These are phyloP conservation scores for Drosophila eugracilis DNA, from an alignment of 1,140 invertebrate species.

Conservation along the genomic window DNA sequence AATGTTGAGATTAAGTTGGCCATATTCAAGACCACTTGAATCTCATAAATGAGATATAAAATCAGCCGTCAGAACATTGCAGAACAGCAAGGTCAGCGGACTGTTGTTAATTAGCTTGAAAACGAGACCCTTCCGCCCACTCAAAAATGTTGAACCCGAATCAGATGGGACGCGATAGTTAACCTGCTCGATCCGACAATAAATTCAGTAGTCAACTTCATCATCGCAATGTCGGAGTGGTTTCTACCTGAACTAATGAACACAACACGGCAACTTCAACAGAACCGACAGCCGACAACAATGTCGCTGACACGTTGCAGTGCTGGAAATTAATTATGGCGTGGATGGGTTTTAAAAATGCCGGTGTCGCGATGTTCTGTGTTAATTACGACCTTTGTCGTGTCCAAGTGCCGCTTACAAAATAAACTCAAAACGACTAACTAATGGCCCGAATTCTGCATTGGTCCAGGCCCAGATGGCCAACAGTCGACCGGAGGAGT, in stretches of 20 bases:
- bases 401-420: conserved; percentile 27
- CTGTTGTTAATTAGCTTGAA: conserved; percentile 18
- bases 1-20: too few species aligned
- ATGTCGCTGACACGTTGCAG: conserved; percentile 63
- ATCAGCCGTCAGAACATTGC: neutral
- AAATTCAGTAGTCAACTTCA: conserved; percentile 67
- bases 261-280: conserved; percentile 49
- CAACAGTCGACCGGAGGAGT: conserved; percentile 45
- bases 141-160: neutral
- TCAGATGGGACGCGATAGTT: conserved; percentile 26
- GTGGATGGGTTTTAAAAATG: conserved; percentile 61
- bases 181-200: conserved; percentile 30
- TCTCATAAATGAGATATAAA: too few species aligned
- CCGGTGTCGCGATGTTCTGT: conserved; percentile 50
- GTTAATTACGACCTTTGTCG: conserved; percentile 71
- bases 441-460: conserved; percentile 55
- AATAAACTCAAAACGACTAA: conserved; percentile 22
- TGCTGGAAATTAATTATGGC: conserved; percentile 65
- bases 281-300: conserved; percentile 27
- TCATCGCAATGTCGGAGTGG: conserved; percentile 36
- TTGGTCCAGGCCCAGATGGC: conserved; percentile 52
- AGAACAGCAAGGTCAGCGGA: neutral
- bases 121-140: conserved; percentile 15
- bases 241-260: conserved; percentile 61
- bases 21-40: too few species aligned